Evolutionary conservation across 2,113 vertebrate species (phyloP).

Genomic region (human): DNA sequence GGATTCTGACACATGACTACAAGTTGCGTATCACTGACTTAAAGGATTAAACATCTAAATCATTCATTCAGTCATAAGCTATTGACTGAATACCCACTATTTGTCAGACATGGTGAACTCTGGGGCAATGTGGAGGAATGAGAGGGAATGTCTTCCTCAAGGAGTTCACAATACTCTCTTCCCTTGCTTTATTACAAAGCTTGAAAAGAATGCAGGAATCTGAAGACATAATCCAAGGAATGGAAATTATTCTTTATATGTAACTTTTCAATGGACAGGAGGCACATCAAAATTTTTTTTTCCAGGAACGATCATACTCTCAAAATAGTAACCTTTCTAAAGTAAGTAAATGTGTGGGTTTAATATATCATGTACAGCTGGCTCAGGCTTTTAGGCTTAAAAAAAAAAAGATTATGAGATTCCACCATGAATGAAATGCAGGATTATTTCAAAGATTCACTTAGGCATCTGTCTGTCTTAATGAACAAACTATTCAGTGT

Average conservation of each 20-base stretch:
- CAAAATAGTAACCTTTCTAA: slow-evolving; percentile 44
- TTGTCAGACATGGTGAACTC: background rate
- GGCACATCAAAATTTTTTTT: background rate
- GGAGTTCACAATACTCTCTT: background rate
- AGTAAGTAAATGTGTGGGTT: slow-evolving; percentile 43
- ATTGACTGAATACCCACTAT: background rate
- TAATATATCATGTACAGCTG: slow-evolving; percentile 39
- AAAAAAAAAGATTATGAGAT: slow-evolving; percentile 21
- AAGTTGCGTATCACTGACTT: background rate
- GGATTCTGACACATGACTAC: background rate
- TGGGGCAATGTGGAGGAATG: background rate
- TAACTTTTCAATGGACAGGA: slow-evolving; percentile 38
- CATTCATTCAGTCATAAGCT: slow-evolving; percentile 22
- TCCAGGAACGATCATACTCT: background rate
- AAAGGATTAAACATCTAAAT: slow-evolving; percentile 42
- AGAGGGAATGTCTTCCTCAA: background rate
- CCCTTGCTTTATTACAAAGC: background rate
- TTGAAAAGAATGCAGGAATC: background rate
- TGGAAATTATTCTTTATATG: background rate
- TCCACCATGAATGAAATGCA: slow-evolving; percentile 45
- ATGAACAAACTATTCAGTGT: background rate
- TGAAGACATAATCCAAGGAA: background rate
- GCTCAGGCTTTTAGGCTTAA: slow-evolving; percentile 15
- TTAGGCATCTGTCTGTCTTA: background rate
- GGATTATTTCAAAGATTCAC: slow-evolving; percentile 5